Evolutionary conservation across 2,888 invertebrate species (phyloP), one percentile per base, ranked within the genome.

Genomic region (Chouioia cunea): DNA sequence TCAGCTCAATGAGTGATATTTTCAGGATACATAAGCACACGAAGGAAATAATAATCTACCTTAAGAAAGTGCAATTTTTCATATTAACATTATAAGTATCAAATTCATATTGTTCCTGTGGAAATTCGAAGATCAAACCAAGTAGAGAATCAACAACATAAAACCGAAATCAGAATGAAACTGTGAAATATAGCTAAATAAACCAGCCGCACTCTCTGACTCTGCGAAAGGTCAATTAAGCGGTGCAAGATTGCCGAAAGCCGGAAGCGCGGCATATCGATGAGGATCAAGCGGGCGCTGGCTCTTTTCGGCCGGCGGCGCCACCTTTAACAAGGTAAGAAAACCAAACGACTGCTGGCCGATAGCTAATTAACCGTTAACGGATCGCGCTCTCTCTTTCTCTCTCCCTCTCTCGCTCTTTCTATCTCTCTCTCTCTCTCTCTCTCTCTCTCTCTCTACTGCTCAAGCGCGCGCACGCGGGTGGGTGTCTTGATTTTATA

Each of bases 271-370:
- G 20, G 47, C 47, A 23, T 20, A 47, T 72, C 68, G 72, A 72
- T 65, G 72, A 72, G 56, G 60, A 16, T 65, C 70, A n/a, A 47
- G 20, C 46, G 50, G 60, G 57, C 62, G 50, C 50, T 20, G 50
- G 50, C 50, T 18, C 20, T 44, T 57, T 36, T 20, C 12, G n/a
- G 36, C 36, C 36, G 60, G 15, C 47, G 46, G 58, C 58, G 60
- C 60, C 60, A 52, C 14, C 22, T 62, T 52, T 60, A 60, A 60
- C 48, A 43, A 50, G 52, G 46, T 22, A 20, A 20, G 52, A 20
- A 2, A 16, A 50, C 20, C 10, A 50, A 50, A 22, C 22, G 12
- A 23, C 53, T 53, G 36, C 22, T 36, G 36, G 10, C 36, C 36
- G 36, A 36, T 36, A 36, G 65, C 65, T 48, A 57, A 65, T 63